Base-by-base conservation (phyloP, 2,797 vertebrate species). In the Etheostoma nigrum region DNA sequence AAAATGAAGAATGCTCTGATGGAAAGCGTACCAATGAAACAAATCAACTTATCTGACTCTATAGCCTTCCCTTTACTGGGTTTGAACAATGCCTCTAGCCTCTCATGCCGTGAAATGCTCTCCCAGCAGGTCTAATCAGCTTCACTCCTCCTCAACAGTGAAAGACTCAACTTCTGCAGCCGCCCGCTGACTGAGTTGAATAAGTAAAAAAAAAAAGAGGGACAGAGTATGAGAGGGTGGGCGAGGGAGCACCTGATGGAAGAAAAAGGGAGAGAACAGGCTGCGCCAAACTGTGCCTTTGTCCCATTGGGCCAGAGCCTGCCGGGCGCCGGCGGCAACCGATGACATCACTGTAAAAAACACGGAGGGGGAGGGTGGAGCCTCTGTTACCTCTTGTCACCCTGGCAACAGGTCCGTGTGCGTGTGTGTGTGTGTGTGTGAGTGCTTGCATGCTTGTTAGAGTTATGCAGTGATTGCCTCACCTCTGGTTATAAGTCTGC, bases 331-430 rank as follows among this genome's bases (percentile, higher is more conserved):
- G 52, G 81, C 81, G 69, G 87, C 85, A 86, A 84, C 75, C 60
- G 74, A 90, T 94, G 93, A 94, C 92, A 94, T 95, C 93, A 94
- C 72, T 84, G 67, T 88, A 78, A 83, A 82, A 91, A 92, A 87
- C 86, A 15, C 86, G 55, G 81, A 63, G 13, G 89, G 87, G 82
- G 67, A 81, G 79, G 89, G 88, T 48, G 87, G 88, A 85, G 83
- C 74, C 73, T 84, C 59, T 63, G 62, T 82, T 89, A 68, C 79
- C 88, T 87, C 89, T 81, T 83, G 89, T 94, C 91, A 91, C 94
- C 90, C 66, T 93, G 88, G 93, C 91, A 93, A 94, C 92, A 92
- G 82, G 91, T 89, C 64, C 51, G 82, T 78, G 88, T 30, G 25
- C 78, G 73, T 73, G 74, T 72, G 51, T 54, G 57, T 64, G 57